Conservation (phyloP, 2,113 vertebrate genomes). For the Bettongia penicillata region DNA sequence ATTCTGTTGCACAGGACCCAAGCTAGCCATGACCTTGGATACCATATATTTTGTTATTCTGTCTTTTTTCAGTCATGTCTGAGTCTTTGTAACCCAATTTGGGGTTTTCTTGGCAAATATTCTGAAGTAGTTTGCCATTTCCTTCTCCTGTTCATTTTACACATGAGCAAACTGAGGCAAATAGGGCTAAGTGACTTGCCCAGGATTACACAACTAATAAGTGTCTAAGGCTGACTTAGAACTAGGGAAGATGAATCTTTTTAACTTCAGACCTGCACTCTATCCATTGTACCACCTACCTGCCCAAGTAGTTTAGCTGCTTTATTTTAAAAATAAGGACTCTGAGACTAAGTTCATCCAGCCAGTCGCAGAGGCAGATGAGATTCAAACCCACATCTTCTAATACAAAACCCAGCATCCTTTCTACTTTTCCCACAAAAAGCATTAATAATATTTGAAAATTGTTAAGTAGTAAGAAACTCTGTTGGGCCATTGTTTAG, state of each 20-base stretch:
- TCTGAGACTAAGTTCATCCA: not conserved
- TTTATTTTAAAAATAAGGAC: not conserved
- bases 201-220: not conserved
- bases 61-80: not conserved
- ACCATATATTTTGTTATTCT: not conserved
- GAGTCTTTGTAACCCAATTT: not conserved
- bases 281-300: not conserved
- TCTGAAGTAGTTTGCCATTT: not conserved
- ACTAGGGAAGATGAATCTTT: not conserved
- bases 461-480: not conserved
- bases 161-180: not conserved
- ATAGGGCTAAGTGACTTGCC: not conserved
- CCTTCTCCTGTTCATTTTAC: not conserved
- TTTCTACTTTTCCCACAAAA: not conserved
- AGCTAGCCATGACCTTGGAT: not conserved
- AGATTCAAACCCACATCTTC: not conserved
- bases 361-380: not conserved
- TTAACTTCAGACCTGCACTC: not conserved
- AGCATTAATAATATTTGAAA: not conserved
- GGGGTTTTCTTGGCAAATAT: not conserved
- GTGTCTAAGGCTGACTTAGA: not conserved
- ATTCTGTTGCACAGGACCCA: not conserved
- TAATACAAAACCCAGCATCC: not conserved
- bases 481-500: not conserved
- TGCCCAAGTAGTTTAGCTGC: not conserved